Conservation (phyloP, 2,113 vertebrate species). For the Psilopsiagon aurifrons region DNA sequence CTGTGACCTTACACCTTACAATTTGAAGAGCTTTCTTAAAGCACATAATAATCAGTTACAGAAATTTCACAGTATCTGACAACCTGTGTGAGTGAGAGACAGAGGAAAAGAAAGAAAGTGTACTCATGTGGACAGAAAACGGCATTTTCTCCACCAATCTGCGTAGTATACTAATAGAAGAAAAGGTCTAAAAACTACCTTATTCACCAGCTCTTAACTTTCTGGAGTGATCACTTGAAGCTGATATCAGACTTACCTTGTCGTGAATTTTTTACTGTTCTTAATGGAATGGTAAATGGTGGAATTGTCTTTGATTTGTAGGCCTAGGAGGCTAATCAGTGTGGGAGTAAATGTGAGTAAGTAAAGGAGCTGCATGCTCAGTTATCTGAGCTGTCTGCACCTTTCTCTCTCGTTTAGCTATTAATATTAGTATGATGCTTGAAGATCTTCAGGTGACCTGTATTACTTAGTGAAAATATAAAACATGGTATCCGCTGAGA, state of each 20-base stretch:
- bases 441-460: not conserved
- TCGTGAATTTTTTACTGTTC: constrained; percentile 65
- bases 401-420: not conserved
- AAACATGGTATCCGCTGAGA: not conserved
- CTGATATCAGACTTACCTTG: constrained; percentile 43
- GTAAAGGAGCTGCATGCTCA: constrained; percentile 29
- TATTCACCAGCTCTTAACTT: constrained; percentile 19
- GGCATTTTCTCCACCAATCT: not conserved
- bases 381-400: not conserved
- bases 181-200: not conserved
- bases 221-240: constrained; percentile 9
- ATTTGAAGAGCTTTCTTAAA: not conserved
- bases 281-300: constrained; percentile 59
- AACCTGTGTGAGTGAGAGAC: not conserved
- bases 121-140: not conserved
- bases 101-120: not conserved
- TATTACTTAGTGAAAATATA: not conserved
- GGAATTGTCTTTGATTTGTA: constrained; percentile 59
- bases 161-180: not conserved
- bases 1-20: not conserved
- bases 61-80: not conserved
- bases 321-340: constrained; percentile 17
- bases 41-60: not conserved
- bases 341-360: constrained; percentile 35
- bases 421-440: not conserved